phyloP scores from a whole-genome alignment of 2,888 invertebrate genomes.

The Agapetus fuscipes region DNA sequence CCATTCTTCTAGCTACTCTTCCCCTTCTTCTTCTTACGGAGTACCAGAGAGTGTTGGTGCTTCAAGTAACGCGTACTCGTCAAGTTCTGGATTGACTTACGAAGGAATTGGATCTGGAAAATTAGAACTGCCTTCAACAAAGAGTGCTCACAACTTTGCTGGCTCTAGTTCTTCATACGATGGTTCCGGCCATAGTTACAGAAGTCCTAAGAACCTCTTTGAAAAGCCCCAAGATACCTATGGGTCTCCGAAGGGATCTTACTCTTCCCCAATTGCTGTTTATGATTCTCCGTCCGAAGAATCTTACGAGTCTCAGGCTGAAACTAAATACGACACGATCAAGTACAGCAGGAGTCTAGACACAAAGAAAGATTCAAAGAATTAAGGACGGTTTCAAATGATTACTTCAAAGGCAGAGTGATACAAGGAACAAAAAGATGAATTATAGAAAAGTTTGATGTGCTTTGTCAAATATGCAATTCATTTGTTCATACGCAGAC shows the following conservation, averaged over 20 bases:
- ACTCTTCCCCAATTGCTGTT: slow-evolving; percentile 25
- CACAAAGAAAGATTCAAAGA: slow-evolving; percentile 7
- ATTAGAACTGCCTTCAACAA: slow-evolving; percentile 10
- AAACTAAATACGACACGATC: slow-evolving; percentile 40
- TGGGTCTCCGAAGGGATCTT: slow-evolving; percentile 10
- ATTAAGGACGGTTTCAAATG: too few relatives aligned
- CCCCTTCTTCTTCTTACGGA: slow-evolving; percentile 16
- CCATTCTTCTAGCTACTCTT: slow-evolving; percentile 8
- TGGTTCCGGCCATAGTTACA: slow-evolving; percentile 29
- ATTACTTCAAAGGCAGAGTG: too few relatives aligned
- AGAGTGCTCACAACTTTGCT: slow-evolving; percentile 26
- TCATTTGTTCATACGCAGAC: too few relatives aligned
- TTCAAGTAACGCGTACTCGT: slow-evolving; percentile 5
- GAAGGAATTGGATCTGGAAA: slow-evolving; percentile 27
- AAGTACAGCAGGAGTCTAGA: slow-evolving; percentile 40
- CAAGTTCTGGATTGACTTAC: slow-evolving; percentile 25
- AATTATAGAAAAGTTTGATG: too few relatives aligned
- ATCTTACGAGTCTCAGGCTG: slow-evolving; percentile 35
- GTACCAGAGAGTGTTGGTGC: neutral
- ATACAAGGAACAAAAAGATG: too few relatives aligned
- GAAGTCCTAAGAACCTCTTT: slow-evolving; percentile 23
- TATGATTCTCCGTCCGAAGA: slow-evolving; percentile 32
- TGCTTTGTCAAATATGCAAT: too few relatives aligned
- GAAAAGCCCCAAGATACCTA: slow-evolving; percentile 27
- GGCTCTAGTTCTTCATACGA: slow-evolving; percentile 34